These are phyloP conservation scores for Platerodrilus igneus DNA, from an alignment of 2,888 invertebrate species.

Conservation along the genomic window DNA sequence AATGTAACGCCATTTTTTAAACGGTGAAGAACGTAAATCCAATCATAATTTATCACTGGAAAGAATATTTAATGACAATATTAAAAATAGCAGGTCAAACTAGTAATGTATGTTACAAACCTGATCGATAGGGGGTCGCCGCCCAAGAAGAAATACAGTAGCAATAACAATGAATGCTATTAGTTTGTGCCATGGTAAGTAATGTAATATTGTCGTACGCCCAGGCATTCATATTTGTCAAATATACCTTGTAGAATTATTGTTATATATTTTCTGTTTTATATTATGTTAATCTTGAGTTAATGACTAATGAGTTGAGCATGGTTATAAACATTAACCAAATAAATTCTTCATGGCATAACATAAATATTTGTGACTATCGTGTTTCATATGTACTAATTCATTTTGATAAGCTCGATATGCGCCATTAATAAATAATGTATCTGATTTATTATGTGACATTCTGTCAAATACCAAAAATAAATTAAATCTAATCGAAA, in stretches of 20 bases:
- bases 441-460: no score
- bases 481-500: no score
- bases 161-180: constrained; percentile 41
- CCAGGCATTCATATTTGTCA: constrained; percentile 35
- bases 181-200: constrained; percentile 36
- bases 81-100: constrained; percentile 41
- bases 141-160: constrained; percentile 47
- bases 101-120: constrained; percentile 34
- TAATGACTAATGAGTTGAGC: constrained; percentile 27
- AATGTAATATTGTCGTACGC: constrained; percentile 36
- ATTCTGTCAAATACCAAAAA: no score
- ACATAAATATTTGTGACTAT: no score
- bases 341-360: no score
- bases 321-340: no score
- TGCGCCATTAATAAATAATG: no score
- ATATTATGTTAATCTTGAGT: constrained; percentile 27
- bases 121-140: constrained; percentile 38
- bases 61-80: constrained; percentile 39
- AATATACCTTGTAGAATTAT: constrained; percentile 30
- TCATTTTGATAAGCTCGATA: no score
- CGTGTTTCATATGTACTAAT: no score
- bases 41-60: constrained; percentile 31
- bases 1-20: not conserved
- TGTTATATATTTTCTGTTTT: constrained; percentile 25
- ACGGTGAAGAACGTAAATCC: constrained; percentile 5